Base-by-base conservation (phyloP, 2,113 vertebrate genomes). In the Aythya baeri region DNA sequence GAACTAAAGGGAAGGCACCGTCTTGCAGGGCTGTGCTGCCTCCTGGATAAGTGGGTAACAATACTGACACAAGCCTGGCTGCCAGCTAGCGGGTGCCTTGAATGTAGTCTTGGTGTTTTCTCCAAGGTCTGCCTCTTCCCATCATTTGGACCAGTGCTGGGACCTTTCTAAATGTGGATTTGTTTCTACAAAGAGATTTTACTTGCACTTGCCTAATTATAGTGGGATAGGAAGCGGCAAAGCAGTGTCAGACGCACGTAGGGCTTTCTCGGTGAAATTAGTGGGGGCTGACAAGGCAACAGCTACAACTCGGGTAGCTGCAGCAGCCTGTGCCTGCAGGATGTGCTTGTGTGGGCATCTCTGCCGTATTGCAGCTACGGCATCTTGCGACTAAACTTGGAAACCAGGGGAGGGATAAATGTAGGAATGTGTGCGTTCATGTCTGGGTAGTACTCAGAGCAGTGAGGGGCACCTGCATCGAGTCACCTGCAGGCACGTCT, bases 231-330 rank as follows among this genome's bases (percentile, higher is more conserved):
- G 52, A 91, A 25, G 20, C 34, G 31, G 54, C 50, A 62, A 81
- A 93, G 17, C 0, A 5, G 10, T 23, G 52, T 59, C 41, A 59
- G 21, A 41, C 13, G 17, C 27, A 8, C 44, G 57, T 83, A 50
- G 49, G 46, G 16, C 34, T 77, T 75, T 59, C 46, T 49, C 44
- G 26, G 1, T 50, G 34, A 50, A 49, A 41, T 73, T 80, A 27
- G 13, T 17, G 62, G 62, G n/a, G 27, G 13, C 78, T 74, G 41
- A 25, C 26, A 54, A n/a, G 20, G 21, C 46, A 49, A 46, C 44
- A 50, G n/a, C 34, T 50, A 54, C 20, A 71, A 49, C 31, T 58
- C 26, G 7, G 1, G 49, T 44, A 50, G 18, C 46, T 0, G 0
- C 29, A 78, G 46, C 57, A 68, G 68, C 54, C 57, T 10, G 2